These are phyloP conservation scores for Xiphydria camelus DNA, from an alignment of 2,888 invertebrate genomes.

Conservation along the genomic window DNA sequence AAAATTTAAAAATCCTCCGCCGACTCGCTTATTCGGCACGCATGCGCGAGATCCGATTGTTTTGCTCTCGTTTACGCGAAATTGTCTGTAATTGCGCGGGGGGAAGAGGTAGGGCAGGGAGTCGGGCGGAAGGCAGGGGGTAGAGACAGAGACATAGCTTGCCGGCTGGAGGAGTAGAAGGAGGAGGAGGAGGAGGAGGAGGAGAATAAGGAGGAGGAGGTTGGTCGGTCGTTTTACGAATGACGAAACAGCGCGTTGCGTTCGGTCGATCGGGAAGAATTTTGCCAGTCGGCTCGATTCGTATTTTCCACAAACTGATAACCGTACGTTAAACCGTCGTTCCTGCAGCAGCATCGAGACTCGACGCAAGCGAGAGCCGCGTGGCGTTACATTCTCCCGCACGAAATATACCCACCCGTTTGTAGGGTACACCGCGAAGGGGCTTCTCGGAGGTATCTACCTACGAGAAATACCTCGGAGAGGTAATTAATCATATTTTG, in stretches of 20 bases:
- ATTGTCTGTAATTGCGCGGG: conserved; percentile 39
- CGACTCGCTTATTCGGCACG: conserved; percentile 14
- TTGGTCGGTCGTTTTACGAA: not conserved
- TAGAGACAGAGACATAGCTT: conserved; percentile 5
- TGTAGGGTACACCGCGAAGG: too few species aligned
- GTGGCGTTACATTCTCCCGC: too few species aligned
- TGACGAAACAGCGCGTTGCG: not conserved
- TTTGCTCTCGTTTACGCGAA: conserved; percentile 38
- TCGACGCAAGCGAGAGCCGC: too few species aligned
- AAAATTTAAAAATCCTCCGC: conserved; percentile 54
- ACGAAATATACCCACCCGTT: too few species aligned
- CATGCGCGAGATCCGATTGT: conserved; percentile 22
- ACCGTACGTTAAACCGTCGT: not conserved
- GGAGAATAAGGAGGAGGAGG: conserved; percentile 15
- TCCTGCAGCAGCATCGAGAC: not conserved
- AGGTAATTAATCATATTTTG: conserved; percentile 48
- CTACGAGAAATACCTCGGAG: conserved; percentile 14
- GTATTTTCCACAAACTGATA: not conserved
- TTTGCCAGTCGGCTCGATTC: not conserved
- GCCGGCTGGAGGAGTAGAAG: conserved; percentile 17
- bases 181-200: conserved; percentile 24
- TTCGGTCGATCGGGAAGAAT: not conserved
- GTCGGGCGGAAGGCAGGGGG: conserved; percentile 1
- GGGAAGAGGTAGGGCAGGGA: conserved; percentile 19
- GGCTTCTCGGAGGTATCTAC: too few species aligned